Evolutionary conservation across 2,113 vertebrate genomes (phyloP).

Genomic region (Misgurnus anguillicaudatus): DNA sequence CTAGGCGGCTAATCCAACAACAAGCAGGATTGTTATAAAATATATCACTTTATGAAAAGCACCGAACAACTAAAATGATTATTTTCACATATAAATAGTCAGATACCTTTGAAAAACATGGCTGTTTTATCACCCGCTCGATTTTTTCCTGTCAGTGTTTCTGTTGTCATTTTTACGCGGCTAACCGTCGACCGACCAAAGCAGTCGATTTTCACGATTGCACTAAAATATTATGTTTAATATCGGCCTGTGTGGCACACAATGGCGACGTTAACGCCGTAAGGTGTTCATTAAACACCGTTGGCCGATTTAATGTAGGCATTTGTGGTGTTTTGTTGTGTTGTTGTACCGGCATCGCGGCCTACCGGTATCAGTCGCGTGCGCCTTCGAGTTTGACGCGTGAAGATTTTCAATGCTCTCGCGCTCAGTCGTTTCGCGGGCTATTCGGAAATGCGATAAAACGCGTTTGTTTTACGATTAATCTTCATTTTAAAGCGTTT

Average conservation of each 20-base stretch:
- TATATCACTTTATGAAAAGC: neutral
- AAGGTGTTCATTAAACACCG: neutral
- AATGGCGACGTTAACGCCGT: neutral
- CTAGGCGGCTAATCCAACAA: slow-evolving; percentile 26
- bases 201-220: neutral
- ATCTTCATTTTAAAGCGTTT: neutral
- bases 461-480: neutral
- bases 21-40: neutral
- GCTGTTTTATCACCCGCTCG: neutral
- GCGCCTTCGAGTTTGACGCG: slow-evolving; percentile 28
- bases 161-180: slow-evolving; percentile 16
- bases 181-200: slow-evolving; percentile 19
- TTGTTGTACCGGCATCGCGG: slow-evolving; percentile 35
- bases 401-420: neutral
- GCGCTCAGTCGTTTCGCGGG: neutral
- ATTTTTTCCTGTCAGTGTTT: neutral
- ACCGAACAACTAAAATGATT: neutral
- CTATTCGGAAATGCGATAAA: neutral
- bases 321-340: neutral
- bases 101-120: neutral
- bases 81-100: neutral
- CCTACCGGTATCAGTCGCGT: slow-evolving; percentile 51
- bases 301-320: neutral
- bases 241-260: neutral
- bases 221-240: neutral